Percentiles rank a stretch among this genome's conserved stretches.
Evolutionary conservation across 2,113 vertebrate species (phyloP).

Genomic region (Campylomormyrus numenius): DNA sequence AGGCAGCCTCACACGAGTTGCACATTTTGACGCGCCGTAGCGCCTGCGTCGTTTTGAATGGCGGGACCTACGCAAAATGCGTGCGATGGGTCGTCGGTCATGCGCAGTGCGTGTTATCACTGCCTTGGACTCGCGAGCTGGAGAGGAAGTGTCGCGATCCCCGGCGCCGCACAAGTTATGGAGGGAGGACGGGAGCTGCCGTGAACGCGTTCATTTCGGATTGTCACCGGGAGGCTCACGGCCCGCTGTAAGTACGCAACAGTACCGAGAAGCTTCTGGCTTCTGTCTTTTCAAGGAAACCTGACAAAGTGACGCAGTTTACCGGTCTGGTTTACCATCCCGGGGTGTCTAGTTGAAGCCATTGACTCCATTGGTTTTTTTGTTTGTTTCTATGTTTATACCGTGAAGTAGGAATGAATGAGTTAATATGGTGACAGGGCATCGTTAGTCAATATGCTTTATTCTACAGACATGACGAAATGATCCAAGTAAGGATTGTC

Average conservation of each 20-base stretch:
- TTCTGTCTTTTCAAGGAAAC: not conserved
- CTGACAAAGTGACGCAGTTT: not conserved
- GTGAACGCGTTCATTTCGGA: not conserved
- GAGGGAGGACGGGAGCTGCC: not conserved
- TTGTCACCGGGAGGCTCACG: not conserved
- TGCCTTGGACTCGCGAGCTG: not conserved
- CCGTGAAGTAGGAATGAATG: not conserved
- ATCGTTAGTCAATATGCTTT: not conserved
- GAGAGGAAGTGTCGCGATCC: not conserved
- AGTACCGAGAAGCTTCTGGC: not conserved
- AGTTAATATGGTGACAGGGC: not conserved
- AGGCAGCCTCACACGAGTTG: not conserved
- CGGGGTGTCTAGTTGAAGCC: not conserved
- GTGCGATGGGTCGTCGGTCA: not conserved
- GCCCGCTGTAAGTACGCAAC: not conserved
- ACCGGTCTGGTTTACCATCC: not conserved
- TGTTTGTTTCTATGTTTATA: not conserved
- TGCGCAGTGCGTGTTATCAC: not conserved
- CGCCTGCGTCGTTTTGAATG: not conserved
- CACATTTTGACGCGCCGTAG: not conserved
- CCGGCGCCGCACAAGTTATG: not conserved
- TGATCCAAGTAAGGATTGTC: not conserved
- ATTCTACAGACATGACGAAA: not conserved
- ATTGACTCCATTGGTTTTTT: not conserved
- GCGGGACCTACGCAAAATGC: not conserved